Conservation (phyloP, 2,888 invertebrate genomes). For the Tetramorium bicarinatum region DNA sequence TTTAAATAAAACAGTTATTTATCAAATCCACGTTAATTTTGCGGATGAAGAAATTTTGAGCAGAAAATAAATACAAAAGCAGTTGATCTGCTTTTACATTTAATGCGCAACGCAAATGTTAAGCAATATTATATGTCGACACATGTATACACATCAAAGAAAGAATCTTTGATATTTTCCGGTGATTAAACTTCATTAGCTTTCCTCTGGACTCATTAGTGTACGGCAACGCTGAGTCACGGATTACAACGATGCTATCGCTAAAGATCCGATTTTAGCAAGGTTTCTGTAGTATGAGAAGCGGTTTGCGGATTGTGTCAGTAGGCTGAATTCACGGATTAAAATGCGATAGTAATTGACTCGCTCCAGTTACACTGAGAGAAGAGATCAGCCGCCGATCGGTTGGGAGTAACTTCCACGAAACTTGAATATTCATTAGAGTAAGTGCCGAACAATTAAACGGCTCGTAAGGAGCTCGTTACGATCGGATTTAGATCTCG, state of each 20-base stretch:
- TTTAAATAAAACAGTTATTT: constrained; percentile 5
- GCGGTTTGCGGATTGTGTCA: background rate
- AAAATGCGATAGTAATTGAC: constrained; percentile 42
- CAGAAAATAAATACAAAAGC: background rate
- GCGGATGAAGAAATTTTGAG: background rate
- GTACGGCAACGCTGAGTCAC: background rate
- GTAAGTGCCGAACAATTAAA: constrained; percentile 50
- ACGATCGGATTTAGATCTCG: constrained; percentile 50
- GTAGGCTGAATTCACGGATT: constrained; percentile 5
- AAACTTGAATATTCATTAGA: constrained; percentile 58
- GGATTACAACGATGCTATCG: background rate
- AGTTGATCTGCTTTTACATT: background rate
- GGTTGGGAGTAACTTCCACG: constrained; percentile 21
- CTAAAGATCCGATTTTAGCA: background rate
- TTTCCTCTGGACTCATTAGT: background rate
- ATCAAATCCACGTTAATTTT: background rate
- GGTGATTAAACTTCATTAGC: background rate
- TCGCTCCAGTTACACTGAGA: constrained; percentile 39
- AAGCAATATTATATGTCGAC: background rate
- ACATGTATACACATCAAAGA: background rate
- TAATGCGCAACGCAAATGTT: background rate
- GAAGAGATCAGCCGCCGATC: constrained; percentile 45
- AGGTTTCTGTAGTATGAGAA: background rate
- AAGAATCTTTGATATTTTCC: background rate
- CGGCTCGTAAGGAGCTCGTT: constrained; percentile 53